These are phyloP conservation scores for Labrus mixtus DNA, from an alignment of 2,113 vertebrate species.

Conservation along the genomic window DNA sequence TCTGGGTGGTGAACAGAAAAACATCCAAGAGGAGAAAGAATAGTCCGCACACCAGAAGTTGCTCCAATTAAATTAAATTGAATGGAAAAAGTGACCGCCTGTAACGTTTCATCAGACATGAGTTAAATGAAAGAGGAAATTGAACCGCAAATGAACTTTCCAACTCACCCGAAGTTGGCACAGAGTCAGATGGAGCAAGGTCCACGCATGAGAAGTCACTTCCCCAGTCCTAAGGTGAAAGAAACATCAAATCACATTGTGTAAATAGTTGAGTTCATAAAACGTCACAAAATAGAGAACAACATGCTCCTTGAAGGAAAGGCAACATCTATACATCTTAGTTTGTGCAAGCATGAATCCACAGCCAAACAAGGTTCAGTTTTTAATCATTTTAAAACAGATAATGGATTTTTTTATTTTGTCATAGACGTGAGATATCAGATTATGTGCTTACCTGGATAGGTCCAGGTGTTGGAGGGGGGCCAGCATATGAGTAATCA, in stretches of 20 bases:
- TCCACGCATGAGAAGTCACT: conserved; percentile 86
- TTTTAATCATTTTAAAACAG: not conserved
- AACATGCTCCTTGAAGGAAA: too few relatives aligned
- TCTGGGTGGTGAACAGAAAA: too few relatives aligned
- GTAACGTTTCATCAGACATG: too few relatives aligned
- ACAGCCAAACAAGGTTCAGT: not conserved
- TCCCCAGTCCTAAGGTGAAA: conserved; percentile 88
- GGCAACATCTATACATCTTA: not conserved
- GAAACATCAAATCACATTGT: not conserved
- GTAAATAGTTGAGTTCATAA: not conserved
- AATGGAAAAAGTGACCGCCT: too few relatives aligned
- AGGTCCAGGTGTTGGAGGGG: conserved; percentile 74
- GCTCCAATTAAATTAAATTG: too few relatives aligned
- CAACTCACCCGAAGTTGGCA: conserved; percentile 89
- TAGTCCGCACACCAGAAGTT: too few relatives aligned
- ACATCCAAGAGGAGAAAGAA: too few relatives aligned
- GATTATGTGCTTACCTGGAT: conserved; percentile 77
- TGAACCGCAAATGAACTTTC: not conserved
- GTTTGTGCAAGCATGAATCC: not conserved
- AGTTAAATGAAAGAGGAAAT: not conserved
- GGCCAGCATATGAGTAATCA: conserved; percentile 78
- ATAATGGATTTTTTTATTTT: not conserved
- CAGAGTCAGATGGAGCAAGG: conserved; percentile 69
- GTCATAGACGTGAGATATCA: not conserved
- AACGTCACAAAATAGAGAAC: not conserved